Evolutionary conservation across 2,797 vertebrate genomes (phyloP).

Genomic region (Adelosebastes latens): DNA sequence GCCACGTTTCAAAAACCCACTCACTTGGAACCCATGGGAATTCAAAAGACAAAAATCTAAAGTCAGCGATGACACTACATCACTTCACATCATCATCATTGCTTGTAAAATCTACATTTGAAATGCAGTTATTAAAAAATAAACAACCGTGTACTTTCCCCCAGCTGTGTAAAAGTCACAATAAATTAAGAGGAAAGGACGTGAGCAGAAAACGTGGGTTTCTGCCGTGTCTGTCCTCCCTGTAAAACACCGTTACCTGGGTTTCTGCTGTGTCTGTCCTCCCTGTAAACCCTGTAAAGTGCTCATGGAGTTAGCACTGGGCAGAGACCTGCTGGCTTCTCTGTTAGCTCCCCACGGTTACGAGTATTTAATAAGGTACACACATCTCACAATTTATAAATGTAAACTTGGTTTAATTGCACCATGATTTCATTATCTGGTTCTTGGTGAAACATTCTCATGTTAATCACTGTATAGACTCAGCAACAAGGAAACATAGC

Average conservation of each 20-base stretch:
- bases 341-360: slow-evolving; percentile 20
- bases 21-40: slow-evolving; percentile 55
- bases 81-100: slow-evolving; percentile 65
- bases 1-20: slow-evolving; percentile 45
- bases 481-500: slow-evolving; percentile 38
- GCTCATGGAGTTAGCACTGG: slow-evolving; percentile 9
- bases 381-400: slow-evolving; percentile 71
- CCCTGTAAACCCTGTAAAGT: slow-evolving; percentile 39
- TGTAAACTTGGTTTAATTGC: slow-evolving; percentile 81
- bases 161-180: slow-evolving; percentile 58
- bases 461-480: slow-evolving; percentile 49
- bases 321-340: slow-evolving; percentile 46
- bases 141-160: slow-evolving; percentile 39
- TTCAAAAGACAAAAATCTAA: slow-evolving; percentile 48
- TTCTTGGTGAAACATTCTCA: slow-evolving; percentile 74
- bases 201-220: slow-evolving; percentile 23
- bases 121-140: slow-evolving; percentile 67
- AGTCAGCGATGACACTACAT: slow-evolving; percentile 56
- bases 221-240: slow-evolving; percentile 34
- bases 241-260: slow-evolving; percentile 41
- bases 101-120: slow-evolving; percentile 70
- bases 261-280: slow-evolving; percentile 40
- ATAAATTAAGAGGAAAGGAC: slow-evolving; percentile 66
- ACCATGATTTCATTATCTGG: slow-evolving; percentile 72
- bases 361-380: slow-evolving; percentile 56